These are phyloP conservation scores for Empidonax traillii DNA, from an alignment of 2,113 vertebrate species.

Conservation along the genomic window DNA sequence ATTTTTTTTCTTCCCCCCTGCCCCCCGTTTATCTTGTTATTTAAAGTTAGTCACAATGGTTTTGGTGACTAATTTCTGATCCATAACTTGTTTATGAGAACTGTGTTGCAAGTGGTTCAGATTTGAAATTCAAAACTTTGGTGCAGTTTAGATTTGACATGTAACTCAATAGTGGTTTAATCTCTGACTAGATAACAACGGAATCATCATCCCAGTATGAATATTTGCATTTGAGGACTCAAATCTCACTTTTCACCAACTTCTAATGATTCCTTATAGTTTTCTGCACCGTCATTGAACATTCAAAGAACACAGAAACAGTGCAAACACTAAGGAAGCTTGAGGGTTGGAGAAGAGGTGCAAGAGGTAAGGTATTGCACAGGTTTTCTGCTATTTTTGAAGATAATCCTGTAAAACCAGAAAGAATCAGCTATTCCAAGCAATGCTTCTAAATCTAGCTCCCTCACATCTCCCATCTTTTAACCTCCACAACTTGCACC, in stretches of 20 bases:
- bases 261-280: not conserved
- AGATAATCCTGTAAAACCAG: not conserved
- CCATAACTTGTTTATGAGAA: not conserved
- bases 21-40: not conserved
- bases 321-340: not conserved
- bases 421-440: not conserved
- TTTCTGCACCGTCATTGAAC: not conserved
- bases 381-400: not conserved
- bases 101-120: not conserved
- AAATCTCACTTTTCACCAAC: not conserved
- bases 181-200: not conserved
- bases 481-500: not conserved
- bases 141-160: not conserved
- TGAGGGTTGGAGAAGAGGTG: not conserved
- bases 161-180: not conserved
- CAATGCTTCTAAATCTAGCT: not conserved
- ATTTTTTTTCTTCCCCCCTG: not conserved
- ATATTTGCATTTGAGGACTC: not conserved
- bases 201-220: not conserved
- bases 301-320: not conserved
- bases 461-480: not conserved
- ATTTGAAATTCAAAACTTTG: not conserved
- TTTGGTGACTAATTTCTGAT: conserved; percentile 45
- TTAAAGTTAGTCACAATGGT: conserved; percentile 31
- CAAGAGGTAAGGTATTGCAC: not conserved